These are phyloP conservation scores for Spatula clypeata DNA, from an alignment of 2,797 vertebrate genomes.

Conservation along the genomic window DNA sequence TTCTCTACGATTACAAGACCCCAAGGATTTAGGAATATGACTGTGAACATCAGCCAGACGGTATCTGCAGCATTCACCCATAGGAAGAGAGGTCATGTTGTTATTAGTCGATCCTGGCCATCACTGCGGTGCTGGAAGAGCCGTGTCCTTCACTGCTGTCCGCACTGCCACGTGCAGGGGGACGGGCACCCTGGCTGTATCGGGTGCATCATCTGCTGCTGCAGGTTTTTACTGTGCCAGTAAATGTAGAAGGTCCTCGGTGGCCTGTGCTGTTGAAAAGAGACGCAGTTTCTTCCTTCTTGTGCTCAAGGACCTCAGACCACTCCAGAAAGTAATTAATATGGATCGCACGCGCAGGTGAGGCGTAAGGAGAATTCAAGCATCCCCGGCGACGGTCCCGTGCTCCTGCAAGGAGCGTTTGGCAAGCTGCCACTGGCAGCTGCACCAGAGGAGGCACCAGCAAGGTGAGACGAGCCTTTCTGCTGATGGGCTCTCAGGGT, in stretches of 20 bases:
- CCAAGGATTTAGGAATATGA: background rate
- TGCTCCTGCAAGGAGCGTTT: background rate
- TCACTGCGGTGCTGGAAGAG: background rate
- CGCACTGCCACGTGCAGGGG: fast-evolving
- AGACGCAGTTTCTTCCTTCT: background rate
- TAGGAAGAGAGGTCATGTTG: background rate
- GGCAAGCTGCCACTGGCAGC: background rate
- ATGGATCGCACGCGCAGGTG: background rate
- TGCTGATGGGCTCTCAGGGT: background rate
- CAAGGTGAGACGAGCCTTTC: fast-evolving
- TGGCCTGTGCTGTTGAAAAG: background rate
- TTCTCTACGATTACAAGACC: background rate
- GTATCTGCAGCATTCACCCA: background rate
- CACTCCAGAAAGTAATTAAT: background rate
- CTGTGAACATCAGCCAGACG: background rate
- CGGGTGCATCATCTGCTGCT: background rate
- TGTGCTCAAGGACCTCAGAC: background rate
- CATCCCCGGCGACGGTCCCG: background rate
- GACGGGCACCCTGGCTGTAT: background rate
- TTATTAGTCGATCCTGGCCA: background rate
- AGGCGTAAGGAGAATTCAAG: background rate
- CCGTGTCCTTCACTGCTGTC: background rate
- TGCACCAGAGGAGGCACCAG: background rate
- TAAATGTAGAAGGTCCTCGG: background rate
- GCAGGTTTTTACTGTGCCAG: background rate